Percentiles rank a stretch among this genome's conserved stretches.
These are phyloP conservation scores for Caenorhabditis brenneri DNA, from an alignment of 1,140 invertebrate genomes.

Conservation along the genomic window DNA sequence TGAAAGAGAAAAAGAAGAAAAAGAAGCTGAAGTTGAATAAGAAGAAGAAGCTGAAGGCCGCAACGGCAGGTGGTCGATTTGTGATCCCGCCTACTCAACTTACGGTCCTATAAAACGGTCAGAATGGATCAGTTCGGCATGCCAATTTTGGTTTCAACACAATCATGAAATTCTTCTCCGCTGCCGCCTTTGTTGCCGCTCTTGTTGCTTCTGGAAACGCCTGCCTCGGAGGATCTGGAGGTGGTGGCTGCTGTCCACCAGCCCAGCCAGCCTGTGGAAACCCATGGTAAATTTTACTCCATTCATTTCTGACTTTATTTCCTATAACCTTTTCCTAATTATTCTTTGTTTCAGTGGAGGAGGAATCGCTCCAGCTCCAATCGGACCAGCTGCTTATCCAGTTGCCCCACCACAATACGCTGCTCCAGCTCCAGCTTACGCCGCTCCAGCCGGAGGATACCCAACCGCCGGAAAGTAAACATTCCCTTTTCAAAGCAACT, in stretches of 20 bases:
- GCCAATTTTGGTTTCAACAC: slow-evolving; percentile 29
- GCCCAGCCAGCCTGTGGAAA: slow-evolving; percentile 10
- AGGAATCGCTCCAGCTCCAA: not conserved
- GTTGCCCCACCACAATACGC: slow-evolving; percentile 10
- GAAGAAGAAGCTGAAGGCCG: slow-evolving; percentile 15
- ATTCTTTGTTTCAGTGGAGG: not conserved
- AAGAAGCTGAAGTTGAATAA: not conserved
- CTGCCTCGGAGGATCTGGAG: slow-evolving; percentile 11
- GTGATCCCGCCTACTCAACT: not conserved
- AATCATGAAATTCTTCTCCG: slow-evolving; percentile 40
- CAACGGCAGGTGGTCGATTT: slow-evolving; percentile 18
- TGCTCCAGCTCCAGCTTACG: not conserved
- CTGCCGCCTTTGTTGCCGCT: slow-evolving; percentile 2
- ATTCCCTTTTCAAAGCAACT: not conserved
- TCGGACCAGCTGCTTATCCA: slow-evolving; percentile 3
- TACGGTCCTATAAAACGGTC: slow-evolving; percentile 10
- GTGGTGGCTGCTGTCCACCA: slow-evolving; percentile 22
- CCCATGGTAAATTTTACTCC: not conserved
- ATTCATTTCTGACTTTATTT: not conserved
- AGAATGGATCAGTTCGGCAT: not conserved
- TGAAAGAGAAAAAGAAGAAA: not conserved
- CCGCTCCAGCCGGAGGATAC: slow-evolving; percentile 24
- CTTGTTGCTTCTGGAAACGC: slow-evolving; percentile 20
- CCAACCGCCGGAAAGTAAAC: slow-evolving; percentile 21
- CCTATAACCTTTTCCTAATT: not conserved